These are phyloP conservation scores for Coregonus sp. DNA, from an alignment of 2,797 vertebrate species.

Conservation along the genomic window DNA sequence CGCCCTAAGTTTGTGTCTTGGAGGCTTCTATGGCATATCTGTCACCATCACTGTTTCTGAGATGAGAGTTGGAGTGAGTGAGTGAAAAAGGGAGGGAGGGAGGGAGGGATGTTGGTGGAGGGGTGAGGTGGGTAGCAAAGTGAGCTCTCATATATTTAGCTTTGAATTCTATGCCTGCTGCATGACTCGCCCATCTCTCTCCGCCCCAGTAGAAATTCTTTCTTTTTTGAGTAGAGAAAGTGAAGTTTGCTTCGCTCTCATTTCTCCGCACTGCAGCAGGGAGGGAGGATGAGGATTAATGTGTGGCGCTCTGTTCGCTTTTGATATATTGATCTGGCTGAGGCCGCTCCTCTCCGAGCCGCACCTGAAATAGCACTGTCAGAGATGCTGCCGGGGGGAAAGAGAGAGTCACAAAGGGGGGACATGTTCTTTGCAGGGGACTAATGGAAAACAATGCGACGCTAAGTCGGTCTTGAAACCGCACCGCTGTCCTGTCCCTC, in stretches of 20 bases:
- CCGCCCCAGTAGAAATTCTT: neutral
- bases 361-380: constrained; percentile 72
- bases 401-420: neutral
- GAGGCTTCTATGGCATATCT: constrained; percentile 17
- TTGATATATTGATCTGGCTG: constrained; percentile 68
- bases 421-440: neutral
- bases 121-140: neutral
- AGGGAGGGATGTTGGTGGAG: neutral
- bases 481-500: neutral
- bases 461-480: constrained; percentile 5
- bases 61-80: neutral
- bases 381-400: constrained; percentile 10
- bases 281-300: constrained; percentile 22
- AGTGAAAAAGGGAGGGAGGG: neutral
- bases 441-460: constrained; percentile 2
- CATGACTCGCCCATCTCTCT: neutral
- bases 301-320: constrained; percentile 47
- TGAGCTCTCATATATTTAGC: constrained; percentile 6
- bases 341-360: constrained; percentile 33
- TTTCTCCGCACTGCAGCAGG: constrained; percentile 51
- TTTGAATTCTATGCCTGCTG: neutral
- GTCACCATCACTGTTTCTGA: constrained; percentile 36
- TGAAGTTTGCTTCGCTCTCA: neutral
- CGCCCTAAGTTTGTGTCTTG: constrained; percentile 20
- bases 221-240: neutral